Evolutionary conservation across 2,797 vertebrate species (phyloP), one percentile per base, ranked within the genome.

Genomic region (Gallirallus australis): DNA sequence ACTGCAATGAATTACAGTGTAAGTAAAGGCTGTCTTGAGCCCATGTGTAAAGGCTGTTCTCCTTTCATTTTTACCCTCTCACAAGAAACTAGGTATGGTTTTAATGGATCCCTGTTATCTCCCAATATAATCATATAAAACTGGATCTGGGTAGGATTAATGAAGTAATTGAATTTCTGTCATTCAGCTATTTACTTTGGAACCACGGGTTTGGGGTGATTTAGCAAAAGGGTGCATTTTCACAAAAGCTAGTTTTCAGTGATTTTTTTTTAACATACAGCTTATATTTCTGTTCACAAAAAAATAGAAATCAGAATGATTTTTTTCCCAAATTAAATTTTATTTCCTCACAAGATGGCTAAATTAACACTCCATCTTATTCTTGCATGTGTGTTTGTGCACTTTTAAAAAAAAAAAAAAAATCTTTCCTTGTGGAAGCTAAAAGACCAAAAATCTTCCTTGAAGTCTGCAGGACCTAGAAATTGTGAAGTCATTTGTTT

Each of bases 401-500:
- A n/a, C 45, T 3, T 45, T 2, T 1, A 14, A 21, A 47, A 21
- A 47, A 47, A 47, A 47, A 47, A 47, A 14, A 47, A 21, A 61
- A 45, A 30, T 64, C n/a, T 5, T 71, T 24, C 27, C 20, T 45
- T 85, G 18, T 5, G 19, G n/a, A 91, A 31, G 14, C 47, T 69
- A 47, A 68, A 87, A 85, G 76, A 79, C 64, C 82, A 39, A 80
- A 83, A 92, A 92, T 91, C 70, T 23, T 90, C 35, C 82, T 53
- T 84, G 35, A 84, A 84, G 39, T 77, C 1, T 89, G 50, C 42
- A 90, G 81, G 61, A 66, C 40, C 63, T 63, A 52, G 45, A 85
- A 75, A 30, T 31, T 87, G 78, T 30, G 20, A 82, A 88, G 77
- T 73, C 8, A 82, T 68, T 89, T 91, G 70, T 91, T 95, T 95